Evolutionary conservation across 2,797 vertebrate genomes (phyloP), one percentile per base, ranked within the genome.

Genomic region (Melopsittacus undulatus): DNA sequence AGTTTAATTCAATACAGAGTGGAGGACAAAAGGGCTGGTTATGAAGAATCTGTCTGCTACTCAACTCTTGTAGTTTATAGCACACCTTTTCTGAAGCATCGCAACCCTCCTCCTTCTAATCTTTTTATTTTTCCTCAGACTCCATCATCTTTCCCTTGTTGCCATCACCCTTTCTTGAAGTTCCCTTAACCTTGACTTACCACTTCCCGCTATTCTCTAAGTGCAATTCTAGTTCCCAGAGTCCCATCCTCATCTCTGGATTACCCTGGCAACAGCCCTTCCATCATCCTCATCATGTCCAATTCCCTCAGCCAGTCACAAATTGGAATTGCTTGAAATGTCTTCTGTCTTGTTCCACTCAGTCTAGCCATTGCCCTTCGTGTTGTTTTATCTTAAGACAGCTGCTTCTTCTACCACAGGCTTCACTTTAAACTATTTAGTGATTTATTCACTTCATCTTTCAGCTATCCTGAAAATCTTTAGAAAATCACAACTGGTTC

Each of bases 211-310:
- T 74, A 80, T 70, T 74, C 51, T 77, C 40, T 70, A 61, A 77
- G 34, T 45, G 46, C 63, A 66, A 43, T 84, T 66, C 90, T 49
- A 81, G 54, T 68, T 59, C 56, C 46, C 38, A 92, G 78, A 43
- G 48, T 90, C 43, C 19, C 63, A 84, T 36, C n/a, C 20, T 95
- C 78, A 77, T 63, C 46, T 88, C 43, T 77, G 68, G 83, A 95
- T 96, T 87, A 84, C 81, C 89, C 92, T 84, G 49, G 92, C 87
- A 95, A 95, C 89, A 92, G 89, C 49, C 43, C n/a, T 93, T 82
- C 88, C 34, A 36, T 43, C 89, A 87, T 66, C 67, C 59, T 79
- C 51, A 49, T 73, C 84, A 19, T 23, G 8, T 73, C 54, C 46
- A 87, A 32, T 61, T 90, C 67, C 54, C n/a, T 70, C 63, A 66